Evolutionary conservation across 1,140 invertebrate genomes (phyloP).

Genomic region (Heliconius himera): DNA sequence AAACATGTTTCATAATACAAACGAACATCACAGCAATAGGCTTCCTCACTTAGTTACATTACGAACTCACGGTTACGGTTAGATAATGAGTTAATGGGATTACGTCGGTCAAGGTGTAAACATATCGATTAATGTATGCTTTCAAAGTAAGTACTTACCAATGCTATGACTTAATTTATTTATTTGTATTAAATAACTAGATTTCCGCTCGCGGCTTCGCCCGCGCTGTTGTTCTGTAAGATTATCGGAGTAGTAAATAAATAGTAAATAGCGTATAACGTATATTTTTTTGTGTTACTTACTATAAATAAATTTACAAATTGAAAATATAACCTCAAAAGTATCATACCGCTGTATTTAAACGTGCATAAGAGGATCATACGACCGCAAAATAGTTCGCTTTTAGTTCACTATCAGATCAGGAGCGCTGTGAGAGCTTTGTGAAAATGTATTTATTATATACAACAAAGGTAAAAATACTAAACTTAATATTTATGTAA

Average conservation of each 20-base stretch:
- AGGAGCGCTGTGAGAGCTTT: neutral
- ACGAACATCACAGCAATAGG: neutral
- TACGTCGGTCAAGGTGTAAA: conserved; percentile 6
- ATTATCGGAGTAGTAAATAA: no score
- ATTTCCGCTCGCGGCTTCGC: no score
- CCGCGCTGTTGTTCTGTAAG: no score
- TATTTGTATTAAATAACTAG: neutral
- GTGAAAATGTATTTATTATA: neutral
- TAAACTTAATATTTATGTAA: neutral
- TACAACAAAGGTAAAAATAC: neutral
- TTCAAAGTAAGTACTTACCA: neutral
- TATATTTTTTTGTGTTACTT: no score
- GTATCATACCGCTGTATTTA: neutral
- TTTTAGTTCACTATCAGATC: neutral
- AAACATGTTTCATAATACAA: neutral
- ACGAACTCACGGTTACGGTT: neutral
- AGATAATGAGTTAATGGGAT: neutral
- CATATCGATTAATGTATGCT: neutral
- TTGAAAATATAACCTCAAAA: no score
- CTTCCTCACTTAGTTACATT: neutral
- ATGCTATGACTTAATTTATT: neutral
- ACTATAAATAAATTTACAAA: no score
- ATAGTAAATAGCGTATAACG: no score
- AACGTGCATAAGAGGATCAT: neutral
- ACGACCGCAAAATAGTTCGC: conserved; percentile 12